Conservation (phyloP, 2,888 invertebrate genomes). For the Drepana falcataria region DNA sequence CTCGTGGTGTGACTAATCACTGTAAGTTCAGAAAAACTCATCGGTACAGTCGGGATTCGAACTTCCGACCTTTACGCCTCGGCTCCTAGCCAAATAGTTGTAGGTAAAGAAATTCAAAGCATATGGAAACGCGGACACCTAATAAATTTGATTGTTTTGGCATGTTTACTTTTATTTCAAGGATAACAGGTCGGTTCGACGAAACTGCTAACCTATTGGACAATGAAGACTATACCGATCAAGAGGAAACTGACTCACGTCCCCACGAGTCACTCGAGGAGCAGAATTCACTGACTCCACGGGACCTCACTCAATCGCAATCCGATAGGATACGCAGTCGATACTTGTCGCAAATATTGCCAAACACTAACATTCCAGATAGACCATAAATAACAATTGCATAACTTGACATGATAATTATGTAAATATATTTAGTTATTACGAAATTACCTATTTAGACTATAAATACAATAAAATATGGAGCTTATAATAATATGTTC, state of each 20-base stretch:
- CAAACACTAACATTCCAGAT: constrained; percentile 58
- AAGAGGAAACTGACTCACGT: constrained; percentile 51
- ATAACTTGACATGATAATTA: constrained; percentile 12
- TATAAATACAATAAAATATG: background rate
- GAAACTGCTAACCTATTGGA: constrained; percentile 63
- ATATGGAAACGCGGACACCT: too few species aligned
- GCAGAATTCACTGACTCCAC: constrained; percentile 22
- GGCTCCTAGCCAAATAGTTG: too few species aligned
- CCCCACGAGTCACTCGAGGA: constrained; percentile 27
- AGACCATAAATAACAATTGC: constrained; percentile 37
- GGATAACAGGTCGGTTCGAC: constrained; percentile 28
- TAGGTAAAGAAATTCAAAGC: too few species aligned
- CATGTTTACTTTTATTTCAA: constrained; percentile 19
- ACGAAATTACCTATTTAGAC: background rate
- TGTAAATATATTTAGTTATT: constrained; percentile 15
- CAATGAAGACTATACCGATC: constrained; percentile 53
- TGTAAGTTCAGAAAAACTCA: too few species aligned
- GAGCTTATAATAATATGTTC: background rate
- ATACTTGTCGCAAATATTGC: constrained; percentile 70
- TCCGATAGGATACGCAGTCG: constrained; percentile 70
- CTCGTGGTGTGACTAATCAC: too few species aligned
- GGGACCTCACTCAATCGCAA: constrained; percentile 46
- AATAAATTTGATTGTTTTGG: too few species aligned
- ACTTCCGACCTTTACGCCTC: too few species aligned
- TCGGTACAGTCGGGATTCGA: too few species aligned